Evolutionary conservation across 2,797 vertebrate species (phyloP).

Genomic region (Ciconia nigra): DNA sequence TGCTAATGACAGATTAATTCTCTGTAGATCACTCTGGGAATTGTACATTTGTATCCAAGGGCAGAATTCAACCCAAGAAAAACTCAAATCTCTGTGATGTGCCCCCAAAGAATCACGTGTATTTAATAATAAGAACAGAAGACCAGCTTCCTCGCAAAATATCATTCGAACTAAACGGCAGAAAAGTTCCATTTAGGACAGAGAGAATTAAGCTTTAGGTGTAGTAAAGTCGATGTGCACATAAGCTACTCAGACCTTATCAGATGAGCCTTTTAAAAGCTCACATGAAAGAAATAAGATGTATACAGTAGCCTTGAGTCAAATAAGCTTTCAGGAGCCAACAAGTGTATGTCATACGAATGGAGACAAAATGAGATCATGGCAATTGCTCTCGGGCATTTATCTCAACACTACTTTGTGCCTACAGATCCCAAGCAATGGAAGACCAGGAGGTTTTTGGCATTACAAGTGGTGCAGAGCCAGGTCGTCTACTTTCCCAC

Average conservation of each 20-base stretch:
- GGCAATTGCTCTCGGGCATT: conserved; percentile 28
- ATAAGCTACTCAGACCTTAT: not conserved
- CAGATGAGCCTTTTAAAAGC: conserved; percentile 11
- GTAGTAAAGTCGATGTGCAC: not conserved
- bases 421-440: not conserved
- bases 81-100: conserved; percentile 33
- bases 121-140: conserved; percentile 21
- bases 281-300: conserved; percentile 19
- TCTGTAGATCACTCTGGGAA: conserved; percentile 47
- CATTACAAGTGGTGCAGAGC: not conserved
- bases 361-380: conserved; percentile 36
- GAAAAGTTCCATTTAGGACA: conserved; percentile 33
- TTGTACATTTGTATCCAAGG: conserved; percentile 21
- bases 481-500: not conserved
- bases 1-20: conserved; percentile 68
- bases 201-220: not conserved
- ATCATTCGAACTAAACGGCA: not conserved
- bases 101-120: not conserved
- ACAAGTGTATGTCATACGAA: not conserved
- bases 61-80: conserved; percentile 30
- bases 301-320: not conserved
- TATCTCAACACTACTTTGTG: conserved; percentile 17
- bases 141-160: not conserved
- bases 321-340: conserved; percentile 22
- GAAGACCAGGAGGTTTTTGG: not conserved